Base-by-base conservation (phyloP, 1,140 invertebrate genomes). In the silkworm (Bombyx mori) region DNA sequence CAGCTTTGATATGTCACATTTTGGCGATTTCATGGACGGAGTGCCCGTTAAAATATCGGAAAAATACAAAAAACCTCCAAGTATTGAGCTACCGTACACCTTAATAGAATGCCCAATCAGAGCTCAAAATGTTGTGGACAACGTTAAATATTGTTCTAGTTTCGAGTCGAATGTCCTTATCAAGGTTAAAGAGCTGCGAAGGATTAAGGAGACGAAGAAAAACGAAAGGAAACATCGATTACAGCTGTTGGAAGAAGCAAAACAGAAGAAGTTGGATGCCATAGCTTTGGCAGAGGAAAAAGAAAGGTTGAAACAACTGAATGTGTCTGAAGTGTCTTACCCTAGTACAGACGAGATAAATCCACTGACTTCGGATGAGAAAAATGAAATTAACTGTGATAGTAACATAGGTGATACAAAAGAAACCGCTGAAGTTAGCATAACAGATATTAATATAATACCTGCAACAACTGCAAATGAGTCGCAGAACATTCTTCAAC, bases 21-120 rank as follows among this genome's bases (percentile, higher is more conserved):
- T 83, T 56, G 76, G 77, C 50, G 76, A 84, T 62, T 94, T 91
- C 66, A 93, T 95, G 91, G 94, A 96, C 83, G 93, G 92, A 63
- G 91, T 96, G 62, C 92, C 94, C 58, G 94, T 97, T 49, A 96
- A 96, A 90, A 96, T 97, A 78, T 92, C 93, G 51, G 94, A 96
- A 85, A 93, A 92, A 62, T 96, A 94, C 69, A 94, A 94, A 82
- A 92, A 93, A 58, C 94, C 94, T 12, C 90, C 91, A 57, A 90
- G 90, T 82, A 91, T 95, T 52, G 90, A 91, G 62, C 77, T 95
- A 64, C 92, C 93, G 49, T 90, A 92, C 60, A 90, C 90, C 63
- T 91, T 92, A 64, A 88, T 89, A 43, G 91, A 93, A 72, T 90
- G 90, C 73, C 71, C 92, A 65, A 61, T 89, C 69, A 73, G 91